These are phyloP conservation scores for Brachionus manjavacas DNA, from an alignment of 1,140 invertebrate species.

Conservation along the genomic window DNA sequence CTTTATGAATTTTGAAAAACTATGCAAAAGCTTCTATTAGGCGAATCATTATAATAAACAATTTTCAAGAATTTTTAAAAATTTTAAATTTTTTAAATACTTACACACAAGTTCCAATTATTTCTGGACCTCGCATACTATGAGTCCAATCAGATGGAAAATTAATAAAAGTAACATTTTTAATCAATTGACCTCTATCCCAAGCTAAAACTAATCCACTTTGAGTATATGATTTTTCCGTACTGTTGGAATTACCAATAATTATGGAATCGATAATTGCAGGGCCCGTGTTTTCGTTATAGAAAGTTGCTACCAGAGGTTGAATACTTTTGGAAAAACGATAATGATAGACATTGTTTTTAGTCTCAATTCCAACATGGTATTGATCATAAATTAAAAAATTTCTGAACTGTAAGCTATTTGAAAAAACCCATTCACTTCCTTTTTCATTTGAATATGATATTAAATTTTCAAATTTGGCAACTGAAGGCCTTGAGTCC, in stretches of 20 bases:
- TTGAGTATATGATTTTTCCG: constrained; percentile 43
- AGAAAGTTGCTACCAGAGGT: neutral
- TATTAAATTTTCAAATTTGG: constrained; percentile 45
- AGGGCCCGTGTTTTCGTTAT: constrained; percentile 12
- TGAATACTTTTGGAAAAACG: neutral
- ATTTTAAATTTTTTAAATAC: neutral
- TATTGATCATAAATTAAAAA: constrained; percentile 48
- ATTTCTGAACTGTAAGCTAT: constrained; percentile 49
- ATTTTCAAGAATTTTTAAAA: too few species aligned
- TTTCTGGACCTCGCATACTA: neutral
- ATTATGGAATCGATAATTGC: constrained; percentile 13
- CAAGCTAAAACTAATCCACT: neutral
- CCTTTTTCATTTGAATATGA: constrained; percentile 44
- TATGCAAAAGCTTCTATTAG: too few species aligned
- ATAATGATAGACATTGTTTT: neutral
- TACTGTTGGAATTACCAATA: neutral
- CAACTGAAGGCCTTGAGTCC: neutral
- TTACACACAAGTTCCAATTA: constrained; percentile 28
- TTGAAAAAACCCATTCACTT: constrained; percentile 49
- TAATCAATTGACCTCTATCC: constrained; percentile 23
- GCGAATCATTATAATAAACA: too few species aligned
- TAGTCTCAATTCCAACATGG: constrained; percentile 46
- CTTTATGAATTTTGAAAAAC: too few species aligned
- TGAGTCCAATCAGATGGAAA: neutral
- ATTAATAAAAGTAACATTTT: constrained; percentile 32